A percentile compares a stretch with the other conserved stretches of the same genome.
These are phyloP conservation scores for Smittia sp. DNA, from an alignment of 2,888 invertebrate genomes.

Conservation along the genomic window DNA sequence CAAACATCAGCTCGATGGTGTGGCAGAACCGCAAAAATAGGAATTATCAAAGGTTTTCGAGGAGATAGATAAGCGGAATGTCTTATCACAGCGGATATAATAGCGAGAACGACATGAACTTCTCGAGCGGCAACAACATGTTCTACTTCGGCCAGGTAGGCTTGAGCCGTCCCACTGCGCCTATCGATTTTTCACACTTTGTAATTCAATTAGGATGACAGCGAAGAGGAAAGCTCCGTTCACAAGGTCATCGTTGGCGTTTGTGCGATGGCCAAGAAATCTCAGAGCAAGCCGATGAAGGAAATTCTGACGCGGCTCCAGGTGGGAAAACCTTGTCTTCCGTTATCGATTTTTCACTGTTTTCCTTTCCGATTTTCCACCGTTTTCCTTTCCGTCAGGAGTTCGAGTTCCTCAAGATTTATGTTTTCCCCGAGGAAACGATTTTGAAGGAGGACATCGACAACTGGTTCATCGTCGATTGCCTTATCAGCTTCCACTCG, in stretches of 20 bases:
- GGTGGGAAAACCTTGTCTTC: slow-evolving; percentile 32
- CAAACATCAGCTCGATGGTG: too few species aligned
- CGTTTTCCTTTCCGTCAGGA: slow-evolving; percentile 55
- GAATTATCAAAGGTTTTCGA: too few species aligned
- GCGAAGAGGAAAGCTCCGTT: not conserved
- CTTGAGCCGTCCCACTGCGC: not conserved
- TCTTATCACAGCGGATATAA: slow-evolving; percentile 1
- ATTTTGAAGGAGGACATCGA: slow-evolving; percentile 95
- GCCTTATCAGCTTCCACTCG: slow-evolving; percentile 96
- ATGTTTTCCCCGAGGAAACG: slow-evolving; percentile 93
- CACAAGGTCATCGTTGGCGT: slow-evolving; percentile 89
- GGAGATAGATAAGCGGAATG: not conserved
- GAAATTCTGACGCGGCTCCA: slow-evolving; percentile 94
- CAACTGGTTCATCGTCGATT: slow-evolving; percentile 97
- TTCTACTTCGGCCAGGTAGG: slow-evolving; percentile 34
- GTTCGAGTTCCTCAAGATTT: slow-evolving; percentile 92
- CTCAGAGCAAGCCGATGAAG: slow-evolving; percentile 98
- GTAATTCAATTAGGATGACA: slow-evolving; percentile 2
- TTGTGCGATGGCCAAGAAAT: slow-evolving; percentile 99
- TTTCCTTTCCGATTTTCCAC: not conserved
- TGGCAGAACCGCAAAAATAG: too few species aligned
- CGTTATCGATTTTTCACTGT: not conserved
- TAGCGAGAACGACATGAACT: not conserved
- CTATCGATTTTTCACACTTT: not conserved
- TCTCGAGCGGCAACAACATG: not conserved